Conservation (phyloP, 1,140 invertebrate species). For the Aphis gossypii region DNA sequence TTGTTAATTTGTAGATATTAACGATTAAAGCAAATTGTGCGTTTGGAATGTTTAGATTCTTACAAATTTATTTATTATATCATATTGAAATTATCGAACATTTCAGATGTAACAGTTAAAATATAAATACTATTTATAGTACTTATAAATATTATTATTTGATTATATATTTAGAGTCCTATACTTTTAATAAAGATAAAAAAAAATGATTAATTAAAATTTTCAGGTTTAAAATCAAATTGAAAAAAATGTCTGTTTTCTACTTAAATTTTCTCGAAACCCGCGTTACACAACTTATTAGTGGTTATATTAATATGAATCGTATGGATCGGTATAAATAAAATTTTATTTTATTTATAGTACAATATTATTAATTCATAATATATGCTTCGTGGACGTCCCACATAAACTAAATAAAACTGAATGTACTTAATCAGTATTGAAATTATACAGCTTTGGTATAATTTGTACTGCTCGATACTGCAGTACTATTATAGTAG, state of each 20-base stretch:
- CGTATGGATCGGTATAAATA: no score
- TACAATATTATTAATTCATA: background rate
- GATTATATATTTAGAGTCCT: no score
- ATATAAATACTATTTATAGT: no score
- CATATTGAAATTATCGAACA: background rate
- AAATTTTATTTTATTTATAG: no score
- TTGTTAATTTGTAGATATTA: background rate
- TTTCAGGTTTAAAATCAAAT: no score
- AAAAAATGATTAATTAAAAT: no score
- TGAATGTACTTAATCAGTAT: background rate
- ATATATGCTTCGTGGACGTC: background rate
- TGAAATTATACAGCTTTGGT: background rate
- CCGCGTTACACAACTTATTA: no score
- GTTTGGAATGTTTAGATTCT: background rate
- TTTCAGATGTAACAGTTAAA: no score
- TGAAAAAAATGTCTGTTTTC: no score
- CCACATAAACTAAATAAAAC: background rate
- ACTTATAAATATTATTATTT: no score
- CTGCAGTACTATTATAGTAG: background rate
- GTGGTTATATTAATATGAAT: no score
- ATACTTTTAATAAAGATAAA: no score
- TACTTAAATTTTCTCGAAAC: background rate
- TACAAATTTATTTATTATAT: background rate
- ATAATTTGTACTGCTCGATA: background rate
- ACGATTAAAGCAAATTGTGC: background rate